Percentiles rank a stretch among this genome's conserved stretches.
Conservation (phyloP, 2,888 invertebrate genomes). For the Tetragonisca angustula region DNA sequence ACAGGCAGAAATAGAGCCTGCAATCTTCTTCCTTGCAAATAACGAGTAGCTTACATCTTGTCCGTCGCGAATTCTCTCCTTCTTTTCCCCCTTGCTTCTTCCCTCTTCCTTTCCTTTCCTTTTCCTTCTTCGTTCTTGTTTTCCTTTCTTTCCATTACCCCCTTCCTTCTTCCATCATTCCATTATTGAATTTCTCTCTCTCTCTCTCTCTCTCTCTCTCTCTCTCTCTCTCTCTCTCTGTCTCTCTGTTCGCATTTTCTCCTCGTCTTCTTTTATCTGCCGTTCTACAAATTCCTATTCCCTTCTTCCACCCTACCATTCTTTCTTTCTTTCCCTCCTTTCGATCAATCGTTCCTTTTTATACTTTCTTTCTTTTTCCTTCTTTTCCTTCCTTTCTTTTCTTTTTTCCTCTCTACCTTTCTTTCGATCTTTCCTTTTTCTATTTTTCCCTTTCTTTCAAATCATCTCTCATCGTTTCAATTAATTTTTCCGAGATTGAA, state of each 20-base stretch:
- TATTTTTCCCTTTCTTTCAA: neutral
- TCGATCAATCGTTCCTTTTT: neutral
- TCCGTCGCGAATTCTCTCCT: neutral
- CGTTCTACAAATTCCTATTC: too few species aligned
- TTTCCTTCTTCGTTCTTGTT: too few species aligned
- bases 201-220: too few species aligned
- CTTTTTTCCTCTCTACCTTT: neutral
- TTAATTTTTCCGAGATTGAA: neutral
- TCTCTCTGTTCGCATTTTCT: neutral
- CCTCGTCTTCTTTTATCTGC: neutral
- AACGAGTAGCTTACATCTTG: conserved; percentile 68
- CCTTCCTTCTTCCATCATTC: too few species aligned
- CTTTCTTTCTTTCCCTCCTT: neutral
- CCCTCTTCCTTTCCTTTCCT: neutral
- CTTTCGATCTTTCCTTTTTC: neutral
- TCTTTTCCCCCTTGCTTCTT: neutral
- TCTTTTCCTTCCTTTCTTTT: conserved; percentile 4
- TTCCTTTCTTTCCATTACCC: neutral
- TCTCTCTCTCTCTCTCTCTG: neutral
- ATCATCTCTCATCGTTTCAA: neutral
- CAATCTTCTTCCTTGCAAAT: conserved; percentile 73
- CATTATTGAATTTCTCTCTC: too few species aligned
- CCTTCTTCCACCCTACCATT: neutral
- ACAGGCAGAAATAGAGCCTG: conserved; percentile 75
- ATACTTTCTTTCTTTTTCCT: neutral